Evolutionary conservation across 2,888 invertebrate genomes (phyloP).

Genomic region (Seira ritae): DNA sequence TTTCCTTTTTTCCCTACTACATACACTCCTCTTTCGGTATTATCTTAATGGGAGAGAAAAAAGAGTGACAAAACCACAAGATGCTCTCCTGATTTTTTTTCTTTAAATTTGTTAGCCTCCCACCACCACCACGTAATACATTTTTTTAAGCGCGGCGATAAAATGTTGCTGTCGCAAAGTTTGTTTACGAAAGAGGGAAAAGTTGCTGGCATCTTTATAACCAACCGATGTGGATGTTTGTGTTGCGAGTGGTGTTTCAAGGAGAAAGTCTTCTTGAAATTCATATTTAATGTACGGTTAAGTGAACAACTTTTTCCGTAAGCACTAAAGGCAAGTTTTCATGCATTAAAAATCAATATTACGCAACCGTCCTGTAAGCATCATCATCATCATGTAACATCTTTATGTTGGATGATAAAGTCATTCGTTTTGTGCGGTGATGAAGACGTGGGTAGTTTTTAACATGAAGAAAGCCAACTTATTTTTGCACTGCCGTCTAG

Average conservation of each 20-base stretch:
- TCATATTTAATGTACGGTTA: conserved; percentile 34
- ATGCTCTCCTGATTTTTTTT: conserved; percentile 58
- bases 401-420: too few relatives aligned
- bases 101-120: background rate
- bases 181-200: conserved; percentile 41
- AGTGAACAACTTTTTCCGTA: conserved; percentile 24
- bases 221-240: conserved; percentile 1
- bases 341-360: too few relatives aligned
- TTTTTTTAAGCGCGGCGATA: conserved; percentile 13
- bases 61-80: conserved; percentile 52
- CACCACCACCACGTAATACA: too few relatives aligned
- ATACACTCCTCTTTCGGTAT: too few relatives aligned
- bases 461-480: conserved; percentile 28
- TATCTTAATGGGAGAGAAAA: background rate
- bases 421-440: too few relatives aligned
- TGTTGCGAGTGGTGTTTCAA: background rate
- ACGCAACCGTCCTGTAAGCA: too few relatives aligned
- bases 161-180: conserved; percentile 18
- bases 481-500: conserved; percentile 18
- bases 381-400: too few relatives aligned
- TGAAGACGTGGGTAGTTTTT: too few relatives aligned
- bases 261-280: conserved; percentile 13
- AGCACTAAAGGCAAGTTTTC: too few relatives aligned
- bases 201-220: conserved; percentile 47
- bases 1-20: too few relatives aligned